Evolutionary conservation across 2,888 invertebrate species (phyloP), one percentile per base, ranked within the genome.

Genomic region (Buathra laborator): DNA sequence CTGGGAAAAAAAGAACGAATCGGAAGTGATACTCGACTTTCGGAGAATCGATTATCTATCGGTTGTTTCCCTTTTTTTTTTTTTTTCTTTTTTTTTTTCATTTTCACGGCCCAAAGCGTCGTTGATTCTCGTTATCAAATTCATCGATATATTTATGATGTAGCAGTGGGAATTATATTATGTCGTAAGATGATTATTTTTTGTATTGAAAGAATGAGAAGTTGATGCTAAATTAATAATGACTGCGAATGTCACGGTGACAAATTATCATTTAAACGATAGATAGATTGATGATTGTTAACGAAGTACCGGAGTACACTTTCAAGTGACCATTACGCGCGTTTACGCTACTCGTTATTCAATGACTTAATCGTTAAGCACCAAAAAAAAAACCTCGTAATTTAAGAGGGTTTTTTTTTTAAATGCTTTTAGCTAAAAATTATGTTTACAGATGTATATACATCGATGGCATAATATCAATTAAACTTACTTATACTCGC

Each of bases 381-480:
- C 24, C 2, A 24, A 24, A 72, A 51, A 24, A 71, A 16, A 59
- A 51, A 80, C 48, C 62, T 53, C 53, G 32, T 79, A 66, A 66
- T 79, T 56, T 3, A 10, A 19, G 24, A 56, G 59, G 59, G n/a
- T 29, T 62, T 62, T 53, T 53, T n/a, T 32, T 6, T 12, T 32
- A 62, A 24, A 59, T 62, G 70, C 67, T 29, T 72, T 82, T 72
- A 44, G 67, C 80, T 83, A 82, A 82, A 85, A 85, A 85, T 82
- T 79, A 82, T 85, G 75, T 82, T 80, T 85, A 85, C 82, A 82
- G 70, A 82, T 79, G 78, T 75, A 82, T 79, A 86, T 86, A 86
- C 85, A 84, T 86, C 84, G 84, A 84, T 84, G 86, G 80, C 81
- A 68, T 84, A 75, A 82, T 85, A 81, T 87, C 78, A 79, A 77